Evolutionary conservation across 2,888 invertebrate species (phyloP).

Genomic region (Heteropelma amictum): DNA sequence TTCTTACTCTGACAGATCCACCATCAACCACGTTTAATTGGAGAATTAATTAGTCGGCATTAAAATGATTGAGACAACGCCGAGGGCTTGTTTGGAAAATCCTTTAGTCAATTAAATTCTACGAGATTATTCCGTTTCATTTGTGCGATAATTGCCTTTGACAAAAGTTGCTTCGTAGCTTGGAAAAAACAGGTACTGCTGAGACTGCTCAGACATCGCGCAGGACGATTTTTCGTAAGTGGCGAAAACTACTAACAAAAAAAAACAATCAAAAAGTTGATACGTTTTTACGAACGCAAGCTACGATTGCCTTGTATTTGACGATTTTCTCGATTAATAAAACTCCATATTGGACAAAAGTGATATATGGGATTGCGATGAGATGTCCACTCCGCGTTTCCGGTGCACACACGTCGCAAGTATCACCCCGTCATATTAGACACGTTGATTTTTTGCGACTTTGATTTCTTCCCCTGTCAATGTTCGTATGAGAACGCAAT

Average conservation of each 20-base stretch:
- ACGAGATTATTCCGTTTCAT: constrained; percentile 9
- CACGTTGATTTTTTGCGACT: constrained; percentile 22
- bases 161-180: too few species aligned
- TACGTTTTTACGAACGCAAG: too few species aligned
- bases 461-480: constrained; percentile 27
- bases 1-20: background rate
- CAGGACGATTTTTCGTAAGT: too few species aligned
- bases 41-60: constrained; percentile 53
- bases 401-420: background rate
- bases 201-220: too few species aligned
- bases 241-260: too few species aligned
- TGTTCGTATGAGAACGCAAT: constrained; percentile 63
- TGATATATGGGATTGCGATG: too few species aligned
- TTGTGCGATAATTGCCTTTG: background rate
- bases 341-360: too few species aligned
- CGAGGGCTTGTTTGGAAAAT: constrained; percentile 30
- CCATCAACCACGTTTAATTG: constrained; percentile 40
- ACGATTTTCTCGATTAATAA: too few species aligned
- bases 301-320: too few species aligned
- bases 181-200: too few species aligned
- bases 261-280: too few species aligned
- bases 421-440: constrained; percentile 7
- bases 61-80: constrained; percentile 34
- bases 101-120: constrained; percentile 43
- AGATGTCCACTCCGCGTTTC: too few species aligned